Conservation (phyloP, 2,113 vertebrate genomes). For the Amblyopsis rosae region DNA sequence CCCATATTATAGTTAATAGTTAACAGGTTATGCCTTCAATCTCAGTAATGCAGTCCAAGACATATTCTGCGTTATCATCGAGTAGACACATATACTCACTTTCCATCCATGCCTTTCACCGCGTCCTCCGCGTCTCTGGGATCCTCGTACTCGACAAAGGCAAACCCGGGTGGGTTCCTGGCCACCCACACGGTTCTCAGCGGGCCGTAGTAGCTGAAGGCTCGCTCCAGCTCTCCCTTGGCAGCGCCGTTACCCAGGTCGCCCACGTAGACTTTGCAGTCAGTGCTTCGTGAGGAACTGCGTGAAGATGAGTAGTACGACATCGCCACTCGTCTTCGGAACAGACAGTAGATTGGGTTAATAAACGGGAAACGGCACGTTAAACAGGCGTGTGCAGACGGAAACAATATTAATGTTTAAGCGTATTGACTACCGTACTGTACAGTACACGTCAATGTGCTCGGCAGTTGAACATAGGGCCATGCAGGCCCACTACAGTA, state of each 20-base stretch:
- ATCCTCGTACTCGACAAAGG: conserved; percentile 83
- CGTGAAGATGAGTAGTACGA: conserved; percentile 77
- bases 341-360: not conserved
- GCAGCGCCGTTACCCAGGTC: conserved; percentile 82
- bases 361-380: not conserved
- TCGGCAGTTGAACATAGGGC: no score
- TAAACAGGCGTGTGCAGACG: no score
- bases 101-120: conserved; percentile 83
- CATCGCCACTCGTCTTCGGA: conserved; percentile 51
- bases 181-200: conserved; percentile 82
- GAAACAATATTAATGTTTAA: no score
- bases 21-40: no score
- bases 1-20: no score
- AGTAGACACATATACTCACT: conserved; percentile 66
- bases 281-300: conserved; percentile 72
- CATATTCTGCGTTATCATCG: conserved; percentile 1
- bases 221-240: conserved; percentile 80
- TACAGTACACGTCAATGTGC: no score
- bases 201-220: conserved; percentile 82
- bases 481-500: no score
- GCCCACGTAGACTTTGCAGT: conserved; percentile 82
- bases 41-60: no score
- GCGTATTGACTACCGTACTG: no score
- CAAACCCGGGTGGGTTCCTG: conserved; percentile 81
- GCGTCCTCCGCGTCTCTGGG: conserved; percentile 81